Evolutionary conservation across 1,140 invertebrate genomes (phyloP).

Genomic region (Heliconius melpomene): DNA sequence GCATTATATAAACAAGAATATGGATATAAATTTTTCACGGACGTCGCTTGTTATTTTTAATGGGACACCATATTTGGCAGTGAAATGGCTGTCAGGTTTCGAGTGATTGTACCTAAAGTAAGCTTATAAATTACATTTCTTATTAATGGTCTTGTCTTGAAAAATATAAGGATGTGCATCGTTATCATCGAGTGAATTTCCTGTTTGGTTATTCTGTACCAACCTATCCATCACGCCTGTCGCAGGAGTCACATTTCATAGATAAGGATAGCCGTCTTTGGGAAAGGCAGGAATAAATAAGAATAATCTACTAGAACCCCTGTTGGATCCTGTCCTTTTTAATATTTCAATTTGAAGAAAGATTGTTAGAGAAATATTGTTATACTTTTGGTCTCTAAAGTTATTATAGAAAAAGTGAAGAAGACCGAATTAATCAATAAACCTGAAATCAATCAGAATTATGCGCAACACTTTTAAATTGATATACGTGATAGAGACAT

Average conservation of each 20-base stretch:
- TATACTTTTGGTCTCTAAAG: background rate
- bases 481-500: too few species aligned
- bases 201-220: slow-evolving; percentile 69
- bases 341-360: background rate
- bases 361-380: background rate
- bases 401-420: too few species aligned
- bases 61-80: slow-evolving; percentile 19
- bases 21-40: slow-evolving; percentile 4
- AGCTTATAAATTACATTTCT: slow-evolving; percentile 8
- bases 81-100: slow-evolving; percentile 21
- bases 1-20: background rate
- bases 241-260: slow-evolving; percentile 51
- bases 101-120: slow-evolving; percentile 18
- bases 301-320: background rate
- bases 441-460: too few species aligned
- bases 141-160: slow-evolving; percentile 17
- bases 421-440: too few species aligned
- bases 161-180: slow-evolving; percentile 54
- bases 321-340: background rate
- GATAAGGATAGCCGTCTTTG: slow-evolving; percentile 57
- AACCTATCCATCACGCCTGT: slow-evolving; percentile 72
- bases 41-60: slow-evolving; percentile 20
- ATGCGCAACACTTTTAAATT: too few species aligned
- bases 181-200: slow-evolving; percentile 68
- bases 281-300: slow-evolving; percentile 38